These are phyloP conservation scores for Parnassius apollo DNA, from an alignment of 2,888 invertebrate genomes.

Conservation along the genomic window DNA sequence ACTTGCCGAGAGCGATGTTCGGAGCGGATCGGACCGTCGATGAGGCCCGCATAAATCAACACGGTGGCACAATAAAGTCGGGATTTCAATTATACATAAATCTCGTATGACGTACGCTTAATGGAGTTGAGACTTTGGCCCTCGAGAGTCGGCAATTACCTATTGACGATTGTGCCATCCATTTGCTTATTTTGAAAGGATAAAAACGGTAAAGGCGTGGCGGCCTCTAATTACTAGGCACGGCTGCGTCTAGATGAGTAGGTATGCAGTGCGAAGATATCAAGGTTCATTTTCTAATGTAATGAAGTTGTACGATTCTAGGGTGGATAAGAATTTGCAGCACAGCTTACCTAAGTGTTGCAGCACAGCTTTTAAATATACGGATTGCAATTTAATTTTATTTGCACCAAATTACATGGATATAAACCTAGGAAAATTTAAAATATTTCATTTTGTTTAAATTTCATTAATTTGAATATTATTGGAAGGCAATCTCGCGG, in stretches of 20 bases:
- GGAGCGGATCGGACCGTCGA: slow-evolving; percentile 29
- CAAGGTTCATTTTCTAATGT: slow-evolving; percentile 9
- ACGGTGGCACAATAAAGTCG: slow-evolving; percentile 65
- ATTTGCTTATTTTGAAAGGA: slow-evolving; percentile 14
- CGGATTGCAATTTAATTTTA: neutral
- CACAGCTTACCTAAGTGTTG: too few species aligned
- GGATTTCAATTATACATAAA: slow-evolving; percentile 79
- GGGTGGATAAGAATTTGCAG: neutral
- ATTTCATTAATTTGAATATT: too few species aligned
- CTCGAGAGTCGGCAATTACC: slow-evolving; percentile 32
- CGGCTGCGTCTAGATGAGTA: neutral
- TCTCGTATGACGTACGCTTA: slow-evolving; percentile 62
- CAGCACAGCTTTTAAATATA: too few species aligned
- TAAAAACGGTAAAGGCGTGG: slow-evolving; percentile 10
- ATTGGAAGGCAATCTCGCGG: too few species aligned
- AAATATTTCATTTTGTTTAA: too few species aligned
- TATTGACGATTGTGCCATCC: slow-evolving; percentile 25
- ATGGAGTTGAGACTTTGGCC: slow-evolving; percentile 59
- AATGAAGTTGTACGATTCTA: slow-evolving; percentile 1
- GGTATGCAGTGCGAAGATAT: slow-evolving; percentile 1
- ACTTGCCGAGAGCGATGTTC: slow-evolving; percentile 24
- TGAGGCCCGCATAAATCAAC: slow-evolving; percentile 60
- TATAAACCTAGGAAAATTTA: neutral
- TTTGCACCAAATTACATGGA: neutral
- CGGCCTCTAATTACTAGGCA: slow-evolving; percentile 14